phyloP scores from a whole-genome alignment of 2,888 invertebrate genomes.

The Emmelina monodactyla region DNA sequence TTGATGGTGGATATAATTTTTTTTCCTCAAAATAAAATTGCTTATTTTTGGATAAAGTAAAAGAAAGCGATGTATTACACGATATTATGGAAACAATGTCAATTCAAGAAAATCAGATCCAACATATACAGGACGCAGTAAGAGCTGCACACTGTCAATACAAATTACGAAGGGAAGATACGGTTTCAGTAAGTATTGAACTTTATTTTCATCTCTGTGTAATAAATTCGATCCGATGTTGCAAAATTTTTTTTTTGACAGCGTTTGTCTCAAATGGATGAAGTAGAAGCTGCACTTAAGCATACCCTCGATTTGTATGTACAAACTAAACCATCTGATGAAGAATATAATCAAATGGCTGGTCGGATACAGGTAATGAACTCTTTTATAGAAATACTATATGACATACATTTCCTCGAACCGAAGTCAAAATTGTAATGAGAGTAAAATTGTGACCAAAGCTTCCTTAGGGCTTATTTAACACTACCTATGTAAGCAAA shows the following conservation, averaged over 20 bases:
- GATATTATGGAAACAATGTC: too few species aligned
- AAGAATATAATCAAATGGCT: conserved; percentile 14
- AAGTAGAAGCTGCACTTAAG: conserved; percentile 19
- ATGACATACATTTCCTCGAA: too few species aligned
- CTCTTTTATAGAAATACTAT: too few species aligned
- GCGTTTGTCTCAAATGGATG: conserved; percentile 14
- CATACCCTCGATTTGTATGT: conserved; percentile 28
- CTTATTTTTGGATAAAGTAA: too few species aligned
- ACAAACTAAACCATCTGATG: conserved; percentile 16
- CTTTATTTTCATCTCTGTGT: not conserved
- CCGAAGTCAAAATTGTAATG: too few species aligned
- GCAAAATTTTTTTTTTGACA: not conserved
- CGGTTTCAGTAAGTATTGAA: not conserved
- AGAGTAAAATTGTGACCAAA: too few species aligned
- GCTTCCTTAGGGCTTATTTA: too few species aligned
- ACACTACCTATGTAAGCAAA: too few species aligned
- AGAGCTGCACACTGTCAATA: not conserved
- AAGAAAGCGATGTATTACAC: too few species aligned
- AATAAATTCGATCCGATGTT: not conserved
- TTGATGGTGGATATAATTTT: too few species aligned
- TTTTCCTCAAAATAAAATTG: too few species aligned
- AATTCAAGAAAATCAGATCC: too few species aligned
- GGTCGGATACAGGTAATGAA: conserved; percentile 4
- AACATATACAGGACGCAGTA: not conserved
- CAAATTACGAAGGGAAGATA: not conserved